Evolutionary conservation across 2,113 vertebrate species (phyloP).

Genomic region (Empidonax traillii): DNA sequence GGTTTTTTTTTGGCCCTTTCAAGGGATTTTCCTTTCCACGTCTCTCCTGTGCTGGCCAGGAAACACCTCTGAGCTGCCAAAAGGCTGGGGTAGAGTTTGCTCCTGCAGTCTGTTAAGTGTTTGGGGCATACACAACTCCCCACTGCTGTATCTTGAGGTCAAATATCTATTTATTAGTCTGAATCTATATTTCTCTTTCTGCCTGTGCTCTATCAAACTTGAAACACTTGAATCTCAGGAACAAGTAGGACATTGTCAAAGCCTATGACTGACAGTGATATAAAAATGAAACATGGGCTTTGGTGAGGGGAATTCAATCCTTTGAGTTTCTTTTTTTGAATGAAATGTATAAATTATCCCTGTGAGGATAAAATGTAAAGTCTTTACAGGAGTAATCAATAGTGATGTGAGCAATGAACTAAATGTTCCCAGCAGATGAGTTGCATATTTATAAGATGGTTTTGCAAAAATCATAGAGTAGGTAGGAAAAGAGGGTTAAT

Average conservation of each 20-base stretch:
- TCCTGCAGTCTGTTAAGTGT: neutral
- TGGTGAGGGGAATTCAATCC: neutral
- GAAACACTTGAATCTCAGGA: neutral
- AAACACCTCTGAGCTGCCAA: neutral
- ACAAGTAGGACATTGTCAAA: neutral
- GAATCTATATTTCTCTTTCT: neutral
- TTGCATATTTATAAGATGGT: slow-evolving; percentile 8
- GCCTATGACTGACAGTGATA: neutral
- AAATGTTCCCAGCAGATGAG: neutral
- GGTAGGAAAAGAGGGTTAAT: neutral
- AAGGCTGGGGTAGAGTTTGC: neutral
- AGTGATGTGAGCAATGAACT: neutral
- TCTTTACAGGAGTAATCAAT: slow-evolving; percentile 6
- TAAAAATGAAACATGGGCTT: neutral
- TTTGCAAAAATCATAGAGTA: neutral
- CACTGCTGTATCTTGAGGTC: neutral
- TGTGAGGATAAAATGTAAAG: neutral
- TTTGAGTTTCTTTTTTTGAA: neutral
- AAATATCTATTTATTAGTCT: neutral
- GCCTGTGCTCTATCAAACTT: neutral
- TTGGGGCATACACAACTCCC: neutral
- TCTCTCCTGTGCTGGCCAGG: neutral
- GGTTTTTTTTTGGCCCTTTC: neutral
- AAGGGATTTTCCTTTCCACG: neutral
- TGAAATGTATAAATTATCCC: slow-evolving; percentile 2